Evolutionary conservation across 2,113 vertebrate species (phyloP).

Genomic region (Callorhinus ursinus): DNA sequence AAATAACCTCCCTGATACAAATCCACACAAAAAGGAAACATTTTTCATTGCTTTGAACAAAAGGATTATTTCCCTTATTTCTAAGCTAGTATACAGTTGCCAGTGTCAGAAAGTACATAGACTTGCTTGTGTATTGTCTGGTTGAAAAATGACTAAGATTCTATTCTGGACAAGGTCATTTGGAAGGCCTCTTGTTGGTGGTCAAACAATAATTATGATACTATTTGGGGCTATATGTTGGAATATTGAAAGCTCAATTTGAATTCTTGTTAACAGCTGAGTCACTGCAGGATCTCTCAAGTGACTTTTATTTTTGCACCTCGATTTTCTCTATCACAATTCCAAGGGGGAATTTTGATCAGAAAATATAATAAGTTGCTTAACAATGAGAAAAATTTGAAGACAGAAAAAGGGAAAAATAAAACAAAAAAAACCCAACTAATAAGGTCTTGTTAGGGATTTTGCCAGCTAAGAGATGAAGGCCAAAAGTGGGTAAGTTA

Average conservation of each 20-base stretch:
- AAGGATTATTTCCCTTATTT: constrained; percentile 21
- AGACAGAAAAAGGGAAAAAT: neutral
- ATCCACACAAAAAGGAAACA: neutral
- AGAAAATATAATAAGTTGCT: neutral
- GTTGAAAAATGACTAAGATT: constrained; percentile 65
- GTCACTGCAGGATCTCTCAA: neutral
- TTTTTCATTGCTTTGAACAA: constrained; percentile 44
- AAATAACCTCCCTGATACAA: neutral
- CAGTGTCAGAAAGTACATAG: constrained; percentile 35
- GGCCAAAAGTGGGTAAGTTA: neutral
- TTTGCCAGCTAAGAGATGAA: neutral
- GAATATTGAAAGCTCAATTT: constrained; percentile 26
- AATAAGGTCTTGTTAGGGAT: neutral
- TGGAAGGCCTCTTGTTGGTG: neutral
- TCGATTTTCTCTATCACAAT: constrained; percentile 7
- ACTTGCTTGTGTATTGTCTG: constrained; percentile 35
- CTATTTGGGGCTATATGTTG: constrained; percentile 22
- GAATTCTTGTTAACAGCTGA: constrained; percentile 35
- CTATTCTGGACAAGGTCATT: constrained; percentile 45
- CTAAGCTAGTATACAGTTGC: neutral
- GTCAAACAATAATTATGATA: constrained; percentile 59
- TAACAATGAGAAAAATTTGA: constrained; percentile 36
- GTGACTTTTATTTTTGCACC: constrained; percentile 10
- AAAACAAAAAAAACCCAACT: neutral
- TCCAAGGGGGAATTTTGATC: constrained; percentile 30